These are phyloP conservation scores for Myotis myotis DNA, from an alignment of 2,797 vertebrate genomes.

Conservation along the genomic window DNA sequence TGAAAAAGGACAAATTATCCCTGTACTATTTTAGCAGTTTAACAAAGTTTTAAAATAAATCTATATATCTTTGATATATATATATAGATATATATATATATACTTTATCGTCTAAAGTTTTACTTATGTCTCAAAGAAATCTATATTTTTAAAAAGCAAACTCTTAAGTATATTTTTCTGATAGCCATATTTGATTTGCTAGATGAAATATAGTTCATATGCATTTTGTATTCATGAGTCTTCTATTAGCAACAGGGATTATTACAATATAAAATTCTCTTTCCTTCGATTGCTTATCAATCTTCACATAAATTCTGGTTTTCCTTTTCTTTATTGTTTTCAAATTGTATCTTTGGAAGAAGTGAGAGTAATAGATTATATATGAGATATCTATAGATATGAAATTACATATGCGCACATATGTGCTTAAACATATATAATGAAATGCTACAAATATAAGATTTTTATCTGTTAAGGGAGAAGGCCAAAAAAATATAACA, in stretches of 20 bases:
- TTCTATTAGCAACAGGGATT: not conserved
- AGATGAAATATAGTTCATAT: not conserved
- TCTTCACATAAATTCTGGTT: not conserved
- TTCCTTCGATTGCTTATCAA: slow-evolving; percentile 1
- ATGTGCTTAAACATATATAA: not conserved
- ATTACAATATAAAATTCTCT: slow-evolving; percentile 32
- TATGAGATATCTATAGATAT: not conserved
- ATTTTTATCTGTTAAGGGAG: not conserved
- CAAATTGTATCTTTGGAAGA: not conserved
- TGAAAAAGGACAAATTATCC: not conserved
- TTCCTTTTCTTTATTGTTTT: not conserved
- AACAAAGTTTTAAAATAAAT: not conserved
- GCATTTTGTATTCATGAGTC: not conserved
- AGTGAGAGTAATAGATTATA: not conserved
- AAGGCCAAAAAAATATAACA: not conserved
- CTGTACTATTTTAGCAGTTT: not conserved
- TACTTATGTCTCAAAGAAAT: not conserved
- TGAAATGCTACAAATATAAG: not conserved
- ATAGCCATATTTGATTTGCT: slow-evolving; percentile 14
- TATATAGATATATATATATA: not conserved
- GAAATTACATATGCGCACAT: not conserved
- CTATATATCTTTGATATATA: not conserved
- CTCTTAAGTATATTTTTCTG: not conserved
- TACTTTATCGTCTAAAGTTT: not conserved
- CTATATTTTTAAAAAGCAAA: not conserved